Conservation (phyloP, 2,888 invertebrate species). For the Ametastegia equiseti region DNA sequence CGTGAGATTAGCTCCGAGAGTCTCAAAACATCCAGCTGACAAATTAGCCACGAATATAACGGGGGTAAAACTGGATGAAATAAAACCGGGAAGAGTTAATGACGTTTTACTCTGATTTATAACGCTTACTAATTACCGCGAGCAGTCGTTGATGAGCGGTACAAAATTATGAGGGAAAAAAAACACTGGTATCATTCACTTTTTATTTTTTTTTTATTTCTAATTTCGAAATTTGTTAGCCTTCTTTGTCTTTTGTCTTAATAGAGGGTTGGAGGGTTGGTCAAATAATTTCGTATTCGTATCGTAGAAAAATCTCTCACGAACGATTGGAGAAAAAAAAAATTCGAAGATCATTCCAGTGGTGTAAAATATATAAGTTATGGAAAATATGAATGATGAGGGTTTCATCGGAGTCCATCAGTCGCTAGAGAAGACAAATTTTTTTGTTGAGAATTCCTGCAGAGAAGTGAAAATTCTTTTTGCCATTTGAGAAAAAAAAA, state of each 20-base stretch:
- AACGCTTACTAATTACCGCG: conserved; percentile 28
- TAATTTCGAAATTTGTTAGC: too few species aligned
- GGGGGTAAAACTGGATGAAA: not conserved
- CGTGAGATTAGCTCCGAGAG: not conserved
- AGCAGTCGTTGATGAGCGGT: not conserved
- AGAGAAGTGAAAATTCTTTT: not conserved
- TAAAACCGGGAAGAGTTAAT: conserved; percentile 32
- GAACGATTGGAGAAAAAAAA: too few species aligned
- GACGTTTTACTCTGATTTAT: conserved; percentile 38
- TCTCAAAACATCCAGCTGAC: conserved; percentile 18
- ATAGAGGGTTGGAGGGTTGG: too few species aligned
- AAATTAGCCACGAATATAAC: not conserved
- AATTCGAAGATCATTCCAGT: too few species aligned
- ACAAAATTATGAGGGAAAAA: not conserved
- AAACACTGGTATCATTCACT: not conserved
- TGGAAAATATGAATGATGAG: too few species aligned
- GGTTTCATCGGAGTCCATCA: too few species aligned
- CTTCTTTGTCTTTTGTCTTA: too few species aligned
- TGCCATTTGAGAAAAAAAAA: not conserved
- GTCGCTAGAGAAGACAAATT: too few species aligned
- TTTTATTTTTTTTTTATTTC: not conserved
- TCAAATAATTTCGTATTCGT: too few species aligned
- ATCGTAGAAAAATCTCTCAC: too few species aligned
- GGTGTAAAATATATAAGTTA: too few species aligned
- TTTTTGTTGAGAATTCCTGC: too few species aligned